Evolutionary conservation across 2,797 vertebrate species (phyloP).

Genomic region (Poeciliopsis infans): DNA sequence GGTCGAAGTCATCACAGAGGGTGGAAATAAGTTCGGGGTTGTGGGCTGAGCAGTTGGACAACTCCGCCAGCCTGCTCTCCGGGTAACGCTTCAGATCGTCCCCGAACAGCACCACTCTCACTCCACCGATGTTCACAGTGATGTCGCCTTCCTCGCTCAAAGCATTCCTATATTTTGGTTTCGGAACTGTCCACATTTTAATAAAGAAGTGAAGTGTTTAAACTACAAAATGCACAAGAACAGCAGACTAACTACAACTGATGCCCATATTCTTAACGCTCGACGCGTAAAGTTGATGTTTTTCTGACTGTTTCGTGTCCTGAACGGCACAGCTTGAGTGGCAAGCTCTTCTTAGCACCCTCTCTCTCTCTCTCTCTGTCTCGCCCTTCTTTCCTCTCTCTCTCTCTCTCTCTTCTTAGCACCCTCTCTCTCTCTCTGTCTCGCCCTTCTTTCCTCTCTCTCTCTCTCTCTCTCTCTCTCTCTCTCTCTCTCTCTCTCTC

Average conservation of each 20-base stretch:
- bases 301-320: slow-evolving; percentile 16
- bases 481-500: slow-evolving; percentile 33
- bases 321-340: slow-evolving; percentile 47
- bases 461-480: slow-evolving; percentile 6
- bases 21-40: slow-evolving; percentile 87
- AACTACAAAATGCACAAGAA: not conserved
- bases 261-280: slow-evolving; percentile 23
- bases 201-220: not conserved
- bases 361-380: slow-evolving; percentile 23
- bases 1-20: slow-evolving; percentile 96
- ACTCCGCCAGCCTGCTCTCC: slow-evolving; percentile 91
- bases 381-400: slow-evolving; percentile 20
- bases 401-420: slow-evolving; percentile 31
- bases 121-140: slow-evolving; percentile 93
- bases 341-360: slow-evolving; percentile 42
- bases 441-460: slow-evolving; percentile 10
- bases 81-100: slow-evolving; percentile 91
- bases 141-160: slow-evolving; percentile 84
- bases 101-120: slow-evolving; percentile 87
- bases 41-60: slow-evolving; percentile 84
- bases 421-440: slow-evolving; percentile 29
- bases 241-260: not conserved
- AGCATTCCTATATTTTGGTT: slow-evolving; percentile 80
- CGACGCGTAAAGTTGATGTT: slow-evolving; percentile 40
- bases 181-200: slow-evolving; percentile 84